Conservation (phyloP, 2,113 vertebrate species). For the Amblyornis subalaris region DNA sequence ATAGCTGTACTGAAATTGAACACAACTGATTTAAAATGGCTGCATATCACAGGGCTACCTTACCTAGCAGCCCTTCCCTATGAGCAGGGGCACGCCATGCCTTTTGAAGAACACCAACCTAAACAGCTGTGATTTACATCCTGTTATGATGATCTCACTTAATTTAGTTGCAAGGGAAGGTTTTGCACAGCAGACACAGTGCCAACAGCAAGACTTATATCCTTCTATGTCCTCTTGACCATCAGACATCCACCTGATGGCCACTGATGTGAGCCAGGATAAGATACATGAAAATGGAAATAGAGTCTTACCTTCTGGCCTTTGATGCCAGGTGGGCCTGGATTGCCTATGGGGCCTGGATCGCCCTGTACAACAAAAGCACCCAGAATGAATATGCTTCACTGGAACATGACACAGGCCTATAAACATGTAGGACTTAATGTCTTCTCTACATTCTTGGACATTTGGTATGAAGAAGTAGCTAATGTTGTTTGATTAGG, state of each 20-base stretch:
- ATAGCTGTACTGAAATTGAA: background rate
- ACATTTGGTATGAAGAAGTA: background rate
- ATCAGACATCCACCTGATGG: background rate
- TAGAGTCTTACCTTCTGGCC: conserved; percentile 80
- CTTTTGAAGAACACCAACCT: background rate
- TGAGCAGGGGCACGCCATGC: background rate
- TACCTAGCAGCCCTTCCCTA: background rate
- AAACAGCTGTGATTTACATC: background rate
- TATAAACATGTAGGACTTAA: background rate
- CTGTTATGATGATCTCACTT: background rate
- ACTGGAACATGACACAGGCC: background rate
- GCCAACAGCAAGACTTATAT: background rate
- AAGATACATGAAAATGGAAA: background rate
- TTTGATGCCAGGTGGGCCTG: conserved; percentile 77
- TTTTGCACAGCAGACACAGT: background rate
- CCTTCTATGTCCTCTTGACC: background rate
- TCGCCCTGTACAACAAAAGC: conserved; percentile 78
- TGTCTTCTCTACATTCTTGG: background rate
- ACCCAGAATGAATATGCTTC: background rate
- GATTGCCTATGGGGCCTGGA: conserved; percentile 77
- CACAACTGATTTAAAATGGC: background rate
- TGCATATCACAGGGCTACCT: background rate
- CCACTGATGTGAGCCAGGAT: background rate
- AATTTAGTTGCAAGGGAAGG: background rate
- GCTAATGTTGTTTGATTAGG: background rate